These are phyloP conservation scores for Orussus abietinus DNA, from an alignment of 1,140 invertebrate species.

Conservation along the genomic window DNA sequence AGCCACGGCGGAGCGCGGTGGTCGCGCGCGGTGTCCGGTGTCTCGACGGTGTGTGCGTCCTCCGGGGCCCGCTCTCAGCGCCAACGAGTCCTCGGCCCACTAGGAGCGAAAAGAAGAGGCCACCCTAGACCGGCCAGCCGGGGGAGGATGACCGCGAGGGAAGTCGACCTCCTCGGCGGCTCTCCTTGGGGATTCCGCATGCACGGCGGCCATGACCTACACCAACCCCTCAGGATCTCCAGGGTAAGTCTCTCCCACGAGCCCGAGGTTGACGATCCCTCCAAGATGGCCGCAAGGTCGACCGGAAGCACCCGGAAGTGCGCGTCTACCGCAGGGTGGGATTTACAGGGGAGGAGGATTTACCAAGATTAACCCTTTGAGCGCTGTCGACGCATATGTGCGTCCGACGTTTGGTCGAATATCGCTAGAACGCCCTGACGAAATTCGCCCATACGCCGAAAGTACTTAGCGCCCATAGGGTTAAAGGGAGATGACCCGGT, in stretches of 20 bases:
- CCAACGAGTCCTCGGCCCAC: conserved; percentile 2
- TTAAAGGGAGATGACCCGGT: too few relatives aligned
- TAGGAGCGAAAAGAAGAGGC: conserved; percentile 7
- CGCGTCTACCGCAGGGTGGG: too few relatives aligned
- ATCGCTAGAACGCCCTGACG: too few relatives aligned
- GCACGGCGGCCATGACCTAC: conserved; percentile 72
- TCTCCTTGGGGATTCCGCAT: conserved; percentile 88
- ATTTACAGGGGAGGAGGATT: too few relatives aligned
- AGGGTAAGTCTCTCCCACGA: conserved; percentile 78
- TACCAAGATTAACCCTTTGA: too few relatives aligned
- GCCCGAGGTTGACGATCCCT: too few relatives aligned
- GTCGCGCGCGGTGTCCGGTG: conserved; percentile 24
- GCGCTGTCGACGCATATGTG: too few relatives aligned
- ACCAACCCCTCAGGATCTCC: conserved; percentile 71
- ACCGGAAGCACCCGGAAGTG: too few relatives aligned
- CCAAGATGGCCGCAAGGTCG: too few relatives aligned
- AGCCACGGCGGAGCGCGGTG: conserved; percentile 33
- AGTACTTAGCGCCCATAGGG: too few relatives aligned
- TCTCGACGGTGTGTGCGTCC: conserved; percentile 8
- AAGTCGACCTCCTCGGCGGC: conserved; percentile 73
- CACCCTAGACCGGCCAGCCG: conserved; percentile 11
- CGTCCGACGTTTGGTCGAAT: too few relatives aligned
- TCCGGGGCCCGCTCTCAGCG: conserved; percentile 13
- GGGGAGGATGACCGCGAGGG: conserved; percentile 60
- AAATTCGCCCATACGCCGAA: too few relatives aligned